phyloP scores from a whole-genome alignment of 2,888 invertebrate genomes.

The Noctua pronuba region DNA sequence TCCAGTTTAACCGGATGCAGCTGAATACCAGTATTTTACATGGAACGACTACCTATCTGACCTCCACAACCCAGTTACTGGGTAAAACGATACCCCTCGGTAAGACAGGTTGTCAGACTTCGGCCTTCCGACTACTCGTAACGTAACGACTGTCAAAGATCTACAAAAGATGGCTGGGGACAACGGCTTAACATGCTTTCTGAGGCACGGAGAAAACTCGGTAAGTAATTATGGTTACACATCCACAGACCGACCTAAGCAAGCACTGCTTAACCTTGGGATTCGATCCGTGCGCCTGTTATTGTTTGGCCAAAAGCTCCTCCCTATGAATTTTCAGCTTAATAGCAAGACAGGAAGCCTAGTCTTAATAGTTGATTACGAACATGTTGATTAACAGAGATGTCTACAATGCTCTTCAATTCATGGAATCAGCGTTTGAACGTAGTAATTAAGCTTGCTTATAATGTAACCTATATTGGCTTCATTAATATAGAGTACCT shows the following conservation, averaged over 20 bases:
- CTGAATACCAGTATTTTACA: too few species aligned
- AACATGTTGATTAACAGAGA: not conserved
- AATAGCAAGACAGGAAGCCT: not conserved
- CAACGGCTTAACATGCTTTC: not conserved
- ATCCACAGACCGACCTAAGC: not conserved
- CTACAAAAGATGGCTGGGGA: not conserved
- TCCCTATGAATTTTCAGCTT: not conserved
- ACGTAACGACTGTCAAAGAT: not conserved
- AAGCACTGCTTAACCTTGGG: not conserved
- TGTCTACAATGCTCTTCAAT: slow-evolving; percentile 48
- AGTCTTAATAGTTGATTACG: not conserved
- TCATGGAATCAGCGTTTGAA: slow-evolving; percentile 55
- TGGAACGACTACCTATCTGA: too few species aligned
- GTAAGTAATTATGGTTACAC: not conserved
- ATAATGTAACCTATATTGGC: slow-evolving; percentile 38
- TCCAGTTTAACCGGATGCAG: too few species aligned
- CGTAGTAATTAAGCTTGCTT: slow-evolving; percentile 38
- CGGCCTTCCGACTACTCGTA: not conserved
- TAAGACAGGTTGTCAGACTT: not conserved
- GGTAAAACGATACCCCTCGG: too few species aligned
- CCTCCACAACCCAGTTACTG: too few species aligned
- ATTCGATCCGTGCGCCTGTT: not conserved
- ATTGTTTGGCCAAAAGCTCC: not conserved
- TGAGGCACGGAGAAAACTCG: not conserved
- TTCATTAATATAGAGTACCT: slow-evolving; percentile 48